Percentiles rank a stretch among this genome's conserved stretches.
Conservation (phyloP, 2,888 invertebrate species). For the Scaptodrosophila latifasciaeformis region DNA sequence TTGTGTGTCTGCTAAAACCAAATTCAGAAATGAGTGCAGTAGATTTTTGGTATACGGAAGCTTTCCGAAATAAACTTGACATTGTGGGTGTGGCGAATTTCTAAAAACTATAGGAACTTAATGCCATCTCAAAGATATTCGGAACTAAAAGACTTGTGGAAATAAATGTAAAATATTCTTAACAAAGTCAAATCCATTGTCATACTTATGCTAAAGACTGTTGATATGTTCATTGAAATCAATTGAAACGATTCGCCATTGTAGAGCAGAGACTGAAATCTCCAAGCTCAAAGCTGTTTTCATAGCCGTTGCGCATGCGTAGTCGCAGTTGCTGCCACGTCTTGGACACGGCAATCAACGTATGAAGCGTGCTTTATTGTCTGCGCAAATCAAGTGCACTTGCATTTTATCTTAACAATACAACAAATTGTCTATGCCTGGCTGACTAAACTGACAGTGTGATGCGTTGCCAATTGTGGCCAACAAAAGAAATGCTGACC, state of each 20-base stretch:
- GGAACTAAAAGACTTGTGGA: too few species aligned
- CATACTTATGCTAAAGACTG: too few species aligned
- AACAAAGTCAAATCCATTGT: too few species aligned
- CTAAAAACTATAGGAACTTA: not conserved
- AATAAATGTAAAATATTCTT: too few species aligned
- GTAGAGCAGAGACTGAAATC: constrained; percentile 22
- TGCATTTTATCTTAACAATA: constrained; percentile 18
- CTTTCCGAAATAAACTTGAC: constrained; percentile 53
- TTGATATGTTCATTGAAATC: constrained; percentile 40
- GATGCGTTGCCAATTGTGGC: constrained; percentile 51
- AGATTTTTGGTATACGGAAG: constrained; percentile 3
- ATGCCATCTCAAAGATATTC: not conserved
- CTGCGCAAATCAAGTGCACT: not conserved
- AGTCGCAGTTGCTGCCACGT: constrained; percentile 23
- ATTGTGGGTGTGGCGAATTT: constrained; percentile 32
- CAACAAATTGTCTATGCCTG: constrained; percentile 51
- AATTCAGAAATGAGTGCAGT: not conserved
- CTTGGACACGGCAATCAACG: not conserved
- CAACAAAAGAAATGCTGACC: constrained; percentile 60
- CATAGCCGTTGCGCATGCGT: constrained; percentile 33
- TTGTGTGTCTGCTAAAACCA: not conserved
- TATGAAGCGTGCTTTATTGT: not conserved
- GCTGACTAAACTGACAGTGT: constrained; percentile 17
- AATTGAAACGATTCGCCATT: constrained; percentile 50
- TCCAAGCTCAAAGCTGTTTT: constrained; percentile 31